phyloP scores from a whole-genome alignment of 2,797 vertebrate species.

The Spinus olivaceus region DNA sequence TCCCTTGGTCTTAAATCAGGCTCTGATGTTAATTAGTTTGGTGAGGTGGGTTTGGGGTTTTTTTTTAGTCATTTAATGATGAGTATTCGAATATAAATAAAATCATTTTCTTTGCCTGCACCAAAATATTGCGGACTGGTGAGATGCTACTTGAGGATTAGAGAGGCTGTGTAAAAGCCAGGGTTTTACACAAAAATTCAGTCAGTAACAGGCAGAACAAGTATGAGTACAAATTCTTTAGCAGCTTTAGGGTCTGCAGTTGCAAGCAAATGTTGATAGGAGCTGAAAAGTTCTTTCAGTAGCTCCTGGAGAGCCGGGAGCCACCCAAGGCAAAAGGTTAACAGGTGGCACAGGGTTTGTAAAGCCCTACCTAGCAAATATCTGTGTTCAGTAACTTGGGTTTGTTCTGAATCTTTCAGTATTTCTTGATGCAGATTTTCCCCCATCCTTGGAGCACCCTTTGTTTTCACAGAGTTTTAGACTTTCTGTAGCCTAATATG shows the following conservation, averaged over 20 bases:
- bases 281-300: not conserved
- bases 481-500: not conserved
- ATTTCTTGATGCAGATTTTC: not conserved
- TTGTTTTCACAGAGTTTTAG: not conserved
- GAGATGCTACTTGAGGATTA: not conserved
- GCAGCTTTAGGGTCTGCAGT: not conserved
- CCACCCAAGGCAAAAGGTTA: not conserved
- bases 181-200: not conserved
- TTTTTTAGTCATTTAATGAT: slow-evolving; percentile 16
- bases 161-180: not conserved
- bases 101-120: slow-evolving; percentile 15
- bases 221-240: not conserved
- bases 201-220: not conserved
- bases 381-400: not conserved
- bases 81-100: not conserved
- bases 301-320: not conserved
- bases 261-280: not conserved
- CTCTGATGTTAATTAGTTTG: slow-evolving; percentile 54
- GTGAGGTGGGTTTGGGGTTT: not conserved
- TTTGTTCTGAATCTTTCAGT: not conserved
- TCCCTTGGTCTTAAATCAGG: slow-evolving; percentile 50
- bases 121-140: not conserved
- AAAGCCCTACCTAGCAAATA: not conserved
- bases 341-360: not conserved
- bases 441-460: not conserved